Evolutionary conservation across 2,888 invertebrate genomes (phyloP), one percentile per base, ranked within the genome.

Genomic region (Chesias legatella): DNA sequence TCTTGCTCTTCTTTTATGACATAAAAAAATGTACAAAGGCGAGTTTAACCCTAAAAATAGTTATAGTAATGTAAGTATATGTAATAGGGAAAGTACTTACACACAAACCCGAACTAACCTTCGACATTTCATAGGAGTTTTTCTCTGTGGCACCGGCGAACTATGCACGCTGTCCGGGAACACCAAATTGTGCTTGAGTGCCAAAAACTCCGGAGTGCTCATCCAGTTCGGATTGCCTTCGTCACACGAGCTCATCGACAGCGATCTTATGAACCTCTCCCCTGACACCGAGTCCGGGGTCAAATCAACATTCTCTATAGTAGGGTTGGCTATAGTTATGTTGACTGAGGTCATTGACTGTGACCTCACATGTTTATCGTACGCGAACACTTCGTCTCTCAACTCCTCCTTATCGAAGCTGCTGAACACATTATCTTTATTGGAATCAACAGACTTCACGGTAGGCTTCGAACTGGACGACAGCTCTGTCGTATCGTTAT

Each of bases 131-230:
- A 91, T 79, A 35, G 91, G 89, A 5, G 88, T 82, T 58, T 91
- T 90, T 32, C 92, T 90, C 29, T 91, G 90, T 27, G 93, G 89
- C 13, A 94, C 92, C 0, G 95, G 95, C 0, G 95, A 94, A 24
- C 93, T 93, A 32, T 92, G 93, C 7, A 91, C 92, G 65, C 94
- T 94, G 46, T 95, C 95, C 1, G 95, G 95, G 71, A 95, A 95
- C 25, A 92, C 92, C 48, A 95, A 79, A 73, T 95, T 95, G 64
- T 95, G 94, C 65, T 94, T 94, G 45, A 94, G 88, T 1, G 95
- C 95, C 43, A 95, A 70, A 35, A 94, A 90, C 66, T 95, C 95
- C 0, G 95, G 95, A 0, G 94, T 94, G 42, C 91, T 90, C 91
- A 94, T 93, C 94, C 94, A 95, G 56, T 93, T 92, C 6, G 93